These are phyloP conservation scores for Lanistes nyassanus DNA, from an alignment of 1,140 invertebrate genomes.

Conservation along the genomic window DNA sequence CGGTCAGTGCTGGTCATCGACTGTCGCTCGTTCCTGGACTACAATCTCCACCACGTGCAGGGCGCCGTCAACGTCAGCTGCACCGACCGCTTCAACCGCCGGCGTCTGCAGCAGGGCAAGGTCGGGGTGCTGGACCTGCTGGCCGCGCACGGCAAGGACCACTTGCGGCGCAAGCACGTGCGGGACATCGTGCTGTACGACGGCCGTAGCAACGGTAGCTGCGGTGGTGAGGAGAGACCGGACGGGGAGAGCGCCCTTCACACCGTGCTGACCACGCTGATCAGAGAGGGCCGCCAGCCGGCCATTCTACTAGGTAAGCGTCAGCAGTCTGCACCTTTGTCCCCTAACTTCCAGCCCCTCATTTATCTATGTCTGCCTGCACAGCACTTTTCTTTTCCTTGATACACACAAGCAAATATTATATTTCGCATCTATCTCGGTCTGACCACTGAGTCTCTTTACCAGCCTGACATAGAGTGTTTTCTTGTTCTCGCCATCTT, in stretches of 20 bases:
- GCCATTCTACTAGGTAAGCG: constrained; percentile 77
- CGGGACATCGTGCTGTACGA: constrained; percentile 77
- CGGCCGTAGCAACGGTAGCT: constrained; percentile 66
- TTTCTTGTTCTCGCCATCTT: neutral
- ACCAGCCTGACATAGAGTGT: too few relatives aligned
- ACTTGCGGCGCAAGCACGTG: constrained; percentile 68
- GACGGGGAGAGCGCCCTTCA: constrained; percentile 72
- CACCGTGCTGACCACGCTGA: constrained; percentile 75
- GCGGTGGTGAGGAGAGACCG: constrained; percentile 64
- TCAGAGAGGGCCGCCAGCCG: constrained; percentile 78
- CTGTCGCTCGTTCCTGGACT: constrained; percentile 79
- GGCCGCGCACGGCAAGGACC: constrained; percentile 73
- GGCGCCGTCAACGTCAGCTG: constrained; percentile 82
- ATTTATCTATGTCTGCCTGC: neutral
- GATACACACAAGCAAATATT: too few relatives aligned
- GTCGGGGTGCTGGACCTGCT: constrained; percentile 76
- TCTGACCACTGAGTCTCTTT: too few relatives aligned
- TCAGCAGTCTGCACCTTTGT: neutral
- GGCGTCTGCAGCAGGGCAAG: constrained; percentile 77
- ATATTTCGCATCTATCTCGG: too few relatives aligned
- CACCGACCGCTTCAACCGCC: constrained; percentile 78
- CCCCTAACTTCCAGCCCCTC: neutral
- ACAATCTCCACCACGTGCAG: constrained; percentile 77
- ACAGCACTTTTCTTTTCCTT: neutral
- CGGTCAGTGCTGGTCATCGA: constrained; percentile 73